Evolutionary conservation across 2,888 invertebrate species (phyloP), one percentile per base, ranked within the genome.

Genomic region (Acanthosepion pharaonis): DNA sequence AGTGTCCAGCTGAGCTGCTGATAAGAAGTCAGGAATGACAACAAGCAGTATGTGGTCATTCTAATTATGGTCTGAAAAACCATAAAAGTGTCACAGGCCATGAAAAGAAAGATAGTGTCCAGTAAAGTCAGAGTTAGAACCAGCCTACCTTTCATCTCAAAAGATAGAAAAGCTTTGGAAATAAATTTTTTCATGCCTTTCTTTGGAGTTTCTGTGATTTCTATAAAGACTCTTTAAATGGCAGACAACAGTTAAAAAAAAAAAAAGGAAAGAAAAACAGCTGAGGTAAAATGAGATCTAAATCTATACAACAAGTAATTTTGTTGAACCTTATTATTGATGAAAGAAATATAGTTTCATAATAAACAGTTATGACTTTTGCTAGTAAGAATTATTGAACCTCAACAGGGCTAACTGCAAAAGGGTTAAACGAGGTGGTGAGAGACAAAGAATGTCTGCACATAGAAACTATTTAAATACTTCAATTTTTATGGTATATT

Each of bases 41-140:
- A 78, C 78, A 33, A 78, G 78, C 78, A n/a, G 78, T 78, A 33
- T 78, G 78, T 78, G 78, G 78, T 78, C 78, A 78, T 78, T 78
- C 78, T 78, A 78, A 78, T 78, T 78, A 78, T 78, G 78, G 78
- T n/a, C 78, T n/a, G 78, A 33, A n/a, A 78, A 78, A 78, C 78
- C 78, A 78, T 78, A 78, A 78, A 78, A 78, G n/a, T 78, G 78
- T 78, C 78, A 78, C 78, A 33, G 78, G 78, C 18, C n/a, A 78
- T n/a, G 78, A n/a, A n/a, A 78, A 11, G 33, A 78, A 78, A n/a
- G 78, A 33, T 9, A 78, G 33, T 78, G 78, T 78, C 78, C 78
- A 78, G 78, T 78, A 33, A 78, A 18, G 33, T 11, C 78, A n/a
- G 15, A 78, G 78, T 78, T 78, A 33, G 78, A 78, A 78, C 78